A percentile compares a stretch with the other conserved stretches of the same genome.
phyloP scores from a whole-genome alignment of 2,113 vertebrate genomes.

The Entelurus aequoreus region DNA sequence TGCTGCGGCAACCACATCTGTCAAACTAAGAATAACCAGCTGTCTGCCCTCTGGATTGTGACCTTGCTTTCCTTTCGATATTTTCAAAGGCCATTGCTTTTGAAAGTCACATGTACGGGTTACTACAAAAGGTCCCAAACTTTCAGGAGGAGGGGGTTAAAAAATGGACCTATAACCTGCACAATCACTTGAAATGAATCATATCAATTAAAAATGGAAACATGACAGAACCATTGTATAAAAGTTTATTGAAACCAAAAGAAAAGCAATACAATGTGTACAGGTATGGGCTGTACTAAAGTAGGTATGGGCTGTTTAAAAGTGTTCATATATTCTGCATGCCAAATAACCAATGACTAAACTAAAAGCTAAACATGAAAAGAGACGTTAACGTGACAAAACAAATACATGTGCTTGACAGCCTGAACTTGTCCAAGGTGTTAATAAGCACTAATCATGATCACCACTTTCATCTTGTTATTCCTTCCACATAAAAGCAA shows the following conservation, averaged over 20 bases:
- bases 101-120: constrained; percentile 16
- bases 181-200: neutral
- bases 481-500: constrained; percentile 15
- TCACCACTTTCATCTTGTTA: constrained; percentile 18
- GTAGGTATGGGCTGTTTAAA: neutral
- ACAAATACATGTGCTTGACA: neutral
- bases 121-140: constrained; percentile 22
- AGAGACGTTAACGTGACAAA: neutral
- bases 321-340: neutral
- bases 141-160: constrained; percentile 9
- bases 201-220: constrained; percentile 6
- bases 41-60: constrained; percentile 30
- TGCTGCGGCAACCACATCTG: constrained; percentile 15
- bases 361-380: neutral
- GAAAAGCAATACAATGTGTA: neutral
- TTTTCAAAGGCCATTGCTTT: constrained; percentile 36
- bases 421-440: neutral
- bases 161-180: neutral
- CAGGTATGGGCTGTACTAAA: neutral
- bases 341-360: neutral
- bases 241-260: too few relatives aligned
- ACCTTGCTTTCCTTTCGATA: constrained; percentile 30
- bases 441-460: neutral
- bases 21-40: constrained; percentile 22
- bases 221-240: neutral